A percentile compares a stretch with the other conserved stretches of the same genome.
Conservation (phyloP, 2,888 invertebrate species). For the Cheilosia urbana region DNA sequence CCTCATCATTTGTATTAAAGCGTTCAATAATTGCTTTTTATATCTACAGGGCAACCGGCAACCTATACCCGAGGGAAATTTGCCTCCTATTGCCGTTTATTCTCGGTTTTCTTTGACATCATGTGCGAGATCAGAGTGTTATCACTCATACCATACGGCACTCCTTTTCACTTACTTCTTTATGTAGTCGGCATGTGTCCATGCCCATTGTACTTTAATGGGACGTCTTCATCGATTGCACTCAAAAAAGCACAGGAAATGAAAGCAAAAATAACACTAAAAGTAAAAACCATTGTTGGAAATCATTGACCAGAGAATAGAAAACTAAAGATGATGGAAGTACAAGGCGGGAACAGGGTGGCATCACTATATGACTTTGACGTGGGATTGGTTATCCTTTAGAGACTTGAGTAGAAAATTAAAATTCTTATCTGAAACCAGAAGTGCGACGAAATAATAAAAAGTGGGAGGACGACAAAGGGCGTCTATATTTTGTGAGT, state of each 20-base stretch:
- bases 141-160: neutral
- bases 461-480: neutral
- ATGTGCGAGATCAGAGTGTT: constrained; percentile 1
- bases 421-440: constrained; percentile 30
- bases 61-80: constrained; percentile 25
- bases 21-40: constrained; percentile 41
- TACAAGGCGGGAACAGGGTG: neutral
- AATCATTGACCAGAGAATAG: constrained; percentile 42
- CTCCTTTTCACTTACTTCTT: neutral
- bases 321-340: constrained; percentile 5
- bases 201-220: constrained; percentile 46
- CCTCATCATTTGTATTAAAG: constrained; percentile 11
- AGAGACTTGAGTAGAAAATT: constrained; percentile 27
- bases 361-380: neutral
- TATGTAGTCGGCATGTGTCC: constrained; percentile 1
- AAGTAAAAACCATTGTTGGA: constrained; percentile 44
- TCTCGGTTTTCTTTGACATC: constrained; percentile 23
- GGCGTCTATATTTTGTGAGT: constrained; percentile 13
- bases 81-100: constrained; percentile 26
- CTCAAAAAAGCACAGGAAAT: constrained; percentile 51
- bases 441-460: neutral
- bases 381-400: constrained; percentile 2
- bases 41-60: constrained; percentile 33
- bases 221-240: constrained; percentile 56
- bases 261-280: constrained; percentile 53